Percentiles rank a stretch among this genome's conserved stretches.
These are phyloP conservation scores for Mungos mungo DNA, from an alignment of 2,113 vertebrate species.

Conservation along the genomic window DNA sequence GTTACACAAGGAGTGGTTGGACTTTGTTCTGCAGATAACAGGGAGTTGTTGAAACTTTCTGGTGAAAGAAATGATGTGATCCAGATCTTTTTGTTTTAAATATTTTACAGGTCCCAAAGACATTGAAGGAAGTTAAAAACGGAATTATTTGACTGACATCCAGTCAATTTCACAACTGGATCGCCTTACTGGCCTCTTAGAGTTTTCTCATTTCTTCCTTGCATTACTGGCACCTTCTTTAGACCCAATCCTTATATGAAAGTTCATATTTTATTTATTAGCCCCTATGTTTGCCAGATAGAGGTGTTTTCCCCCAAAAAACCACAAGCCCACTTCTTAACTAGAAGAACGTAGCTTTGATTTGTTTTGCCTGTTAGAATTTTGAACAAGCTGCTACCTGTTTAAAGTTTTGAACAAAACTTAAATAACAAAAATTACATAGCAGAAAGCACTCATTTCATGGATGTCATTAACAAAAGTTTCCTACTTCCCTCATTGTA, in stretches of 20 bases:
- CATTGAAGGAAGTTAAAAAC: not conserved
- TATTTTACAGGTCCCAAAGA: not conserved
- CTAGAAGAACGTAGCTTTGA: not conserved
- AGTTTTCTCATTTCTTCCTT: not conserved
- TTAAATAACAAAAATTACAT: not conserved
- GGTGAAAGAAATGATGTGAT: not conserved
- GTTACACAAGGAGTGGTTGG: not conserved
- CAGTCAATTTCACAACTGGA: not conserved
- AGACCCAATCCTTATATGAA: not conserved
- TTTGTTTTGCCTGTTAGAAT: not conserved
- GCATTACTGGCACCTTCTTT: not conserved
- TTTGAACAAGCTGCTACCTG: not conserved
- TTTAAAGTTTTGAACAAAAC: not conserved
- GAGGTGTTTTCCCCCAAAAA: not conserved
- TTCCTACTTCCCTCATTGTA: not conserved
- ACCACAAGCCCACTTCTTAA: not conserved
- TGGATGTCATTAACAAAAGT: not conserved
- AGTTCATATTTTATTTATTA: not conserved
- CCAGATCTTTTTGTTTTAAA: not conserved
- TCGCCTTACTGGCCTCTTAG: not conserved
- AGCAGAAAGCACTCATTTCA: not conserved
- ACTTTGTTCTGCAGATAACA: not conserved
- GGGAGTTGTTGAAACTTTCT: not conserved
- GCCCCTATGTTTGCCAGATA: not conserved
- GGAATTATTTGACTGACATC: not conserved